A percentile compares a stretch with the other conserved stretches of the same genome.
Conservation (phyloP, 2,113 vertebrate genomes). For the Cynoglossus semilaevis region DNA sequence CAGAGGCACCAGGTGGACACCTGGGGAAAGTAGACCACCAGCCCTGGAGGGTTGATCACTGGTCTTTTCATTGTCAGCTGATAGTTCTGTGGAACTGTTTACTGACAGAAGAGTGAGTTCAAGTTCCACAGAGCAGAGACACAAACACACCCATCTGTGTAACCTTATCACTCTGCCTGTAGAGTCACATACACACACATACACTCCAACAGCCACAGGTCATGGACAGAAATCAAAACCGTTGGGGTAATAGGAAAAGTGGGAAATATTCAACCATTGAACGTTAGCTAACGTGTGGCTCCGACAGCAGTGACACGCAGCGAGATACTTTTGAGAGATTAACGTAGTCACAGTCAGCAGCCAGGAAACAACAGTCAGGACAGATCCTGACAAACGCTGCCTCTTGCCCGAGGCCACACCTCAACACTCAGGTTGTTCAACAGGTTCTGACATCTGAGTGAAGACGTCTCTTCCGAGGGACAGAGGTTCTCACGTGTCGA, state of each 20-base stretch:
- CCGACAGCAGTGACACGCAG: no score
- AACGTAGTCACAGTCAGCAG: no score
- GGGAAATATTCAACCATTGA: not conserved
- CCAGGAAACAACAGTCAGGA: no score
- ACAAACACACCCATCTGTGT: constrained; percentile 17
- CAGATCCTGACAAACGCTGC: not conserved
- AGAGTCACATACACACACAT: not conserved
- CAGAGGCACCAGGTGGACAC: not conserved
- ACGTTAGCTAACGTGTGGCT: no score
- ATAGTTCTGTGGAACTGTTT: constrained; percentile 7
- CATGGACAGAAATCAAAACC: not conserved
- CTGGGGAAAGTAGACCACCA: constrained; percentile 12
- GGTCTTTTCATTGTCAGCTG: constrained; percentile 5
- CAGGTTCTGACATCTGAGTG: constrained; percentile 31
- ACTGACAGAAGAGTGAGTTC: constrained; percentile 15
- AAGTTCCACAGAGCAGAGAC: constrained; percentile 3
- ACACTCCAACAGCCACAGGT: not conserved
- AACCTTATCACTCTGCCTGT: constrained; percentile 11
- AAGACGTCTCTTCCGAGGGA: constrained; percentile 2
- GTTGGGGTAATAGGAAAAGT: not conserved
- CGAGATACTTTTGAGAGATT: no score
- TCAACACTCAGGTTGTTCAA: constrained; percentile 9
- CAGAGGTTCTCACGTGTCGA: not conserved
- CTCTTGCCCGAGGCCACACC: constrained; percentile 11
- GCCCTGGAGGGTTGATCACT: constrained; percentile 5